Conservation (phyloP, 2,797 vertebrate genomes). For the Buphagus erythrorhynchus region DNA sequence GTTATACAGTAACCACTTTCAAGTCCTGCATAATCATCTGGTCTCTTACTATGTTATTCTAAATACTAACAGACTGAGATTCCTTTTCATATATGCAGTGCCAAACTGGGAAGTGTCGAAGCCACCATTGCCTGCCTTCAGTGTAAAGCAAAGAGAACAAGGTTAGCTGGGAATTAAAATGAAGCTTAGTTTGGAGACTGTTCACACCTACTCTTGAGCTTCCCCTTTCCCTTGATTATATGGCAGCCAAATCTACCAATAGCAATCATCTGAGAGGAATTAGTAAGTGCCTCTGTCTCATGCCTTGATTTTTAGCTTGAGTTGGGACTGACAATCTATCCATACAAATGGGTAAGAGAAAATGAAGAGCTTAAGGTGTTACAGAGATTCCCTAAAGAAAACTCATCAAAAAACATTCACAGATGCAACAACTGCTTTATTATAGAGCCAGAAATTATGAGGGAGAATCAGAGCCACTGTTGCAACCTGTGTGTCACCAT, state of each 20-base stretch:
- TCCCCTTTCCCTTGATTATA: background rate
- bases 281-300: background rate
- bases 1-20: background rate
- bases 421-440: background rate
- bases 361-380: background rate
- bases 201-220: background rate
- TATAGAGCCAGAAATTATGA: background rate
- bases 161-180: background rate
- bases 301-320: background rate
- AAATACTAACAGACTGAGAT: background rate
- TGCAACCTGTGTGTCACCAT: background rate
- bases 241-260: background rate
- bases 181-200: background rate
- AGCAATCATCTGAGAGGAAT: background rate
- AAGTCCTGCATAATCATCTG: background rate
- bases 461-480: background rate
- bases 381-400: background rate
- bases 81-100: background rate
- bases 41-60: background rate
- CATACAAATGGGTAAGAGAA: background rate
- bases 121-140: background rate
- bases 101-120: background rate
- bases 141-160: background rate
- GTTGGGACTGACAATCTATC: fast-evolving
- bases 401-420: background rate